Evolutionary conservation across 2,113 vertebrate genomes (phyloP).

Genomic region (Paramormyrops kingsleyae): DNA sequence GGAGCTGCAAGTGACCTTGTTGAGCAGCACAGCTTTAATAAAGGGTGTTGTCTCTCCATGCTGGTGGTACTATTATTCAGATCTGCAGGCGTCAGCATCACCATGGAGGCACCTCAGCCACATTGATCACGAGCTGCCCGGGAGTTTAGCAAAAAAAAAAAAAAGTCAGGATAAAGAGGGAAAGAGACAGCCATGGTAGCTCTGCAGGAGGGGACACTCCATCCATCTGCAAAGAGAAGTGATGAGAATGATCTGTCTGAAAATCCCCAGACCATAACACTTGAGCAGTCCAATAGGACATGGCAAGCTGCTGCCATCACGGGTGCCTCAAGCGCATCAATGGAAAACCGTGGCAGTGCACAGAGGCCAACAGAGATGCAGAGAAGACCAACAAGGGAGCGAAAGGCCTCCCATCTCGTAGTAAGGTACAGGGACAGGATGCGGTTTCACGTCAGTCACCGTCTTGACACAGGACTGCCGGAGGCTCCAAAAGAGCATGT

Average conservation of each 20-base stretch:
- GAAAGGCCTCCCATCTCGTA: not conserved
- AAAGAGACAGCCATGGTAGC: not conserved
- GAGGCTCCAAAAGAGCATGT: not conserved
- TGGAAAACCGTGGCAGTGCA: not conserved
- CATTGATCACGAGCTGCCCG: constrained; percentile 11
- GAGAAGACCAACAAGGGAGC: not conserved
- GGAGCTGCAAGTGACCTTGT: constrained; percentile 1
- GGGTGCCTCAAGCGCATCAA: not conserved
- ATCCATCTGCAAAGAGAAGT: not conserved
- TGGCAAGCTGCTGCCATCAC: not conserved
- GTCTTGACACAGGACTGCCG: not conserved
- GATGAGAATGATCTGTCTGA: not conserved
- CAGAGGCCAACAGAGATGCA: not conserved
- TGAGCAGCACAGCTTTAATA: constrained; percentile 5
- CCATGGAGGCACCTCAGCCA: not conserved
- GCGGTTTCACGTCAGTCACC: not conserved
- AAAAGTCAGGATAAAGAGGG: no score
- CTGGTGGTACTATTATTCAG: constrained; percentile 14
- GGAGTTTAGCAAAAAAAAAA: not conserved
- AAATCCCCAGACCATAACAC: not conserved
- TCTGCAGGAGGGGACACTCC: not conserved
- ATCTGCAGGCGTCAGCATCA: not conserved
- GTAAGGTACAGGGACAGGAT: not conserved
- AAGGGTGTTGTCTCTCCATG: not conserved
- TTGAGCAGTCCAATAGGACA: not conserved